A percentile compares a stretch with the other conserved stretches of the same genome.
Evolutionary conservation across 2,888 invertebrate genomes (phyloP).

Genomic region (Artemia sp.): DNA sequence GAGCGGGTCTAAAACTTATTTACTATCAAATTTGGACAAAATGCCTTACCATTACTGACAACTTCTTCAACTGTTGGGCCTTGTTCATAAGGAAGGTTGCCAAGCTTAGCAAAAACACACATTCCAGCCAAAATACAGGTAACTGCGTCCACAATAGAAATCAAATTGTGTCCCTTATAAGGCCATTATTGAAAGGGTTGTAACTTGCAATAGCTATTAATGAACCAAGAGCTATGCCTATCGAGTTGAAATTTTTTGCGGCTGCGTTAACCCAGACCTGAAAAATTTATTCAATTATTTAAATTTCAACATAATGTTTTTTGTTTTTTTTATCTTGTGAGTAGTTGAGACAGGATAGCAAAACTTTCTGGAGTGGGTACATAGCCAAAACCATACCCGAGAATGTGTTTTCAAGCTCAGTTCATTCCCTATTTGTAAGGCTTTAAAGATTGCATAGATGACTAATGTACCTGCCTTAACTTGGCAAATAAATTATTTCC

Average conservation of each 20-base stretch:
- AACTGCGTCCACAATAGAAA: constrained; percentile 64
- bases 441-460: no score
- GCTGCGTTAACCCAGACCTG: constrained; percentile 82
- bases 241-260: constrained; percentile 78
- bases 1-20: no score
- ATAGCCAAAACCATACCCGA: no score
- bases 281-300: constrained; percentile 17
- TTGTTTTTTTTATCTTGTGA: no score
- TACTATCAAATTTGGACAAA: no score
- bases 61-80: constrained; percentile 65
- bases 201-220: constrained; percentile 69
- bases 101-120: constrained; percentile 80
- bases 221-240: constrained; percentile 82
- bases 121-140: constrained; percentile 78
- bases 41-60: constrained; percentile 58
- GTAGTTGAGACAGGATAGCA: no score
- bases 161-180: constrained; percentile 67
- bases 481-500: no score
- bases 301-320: constrained; percentile 23
- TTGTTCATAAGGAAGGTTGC: constrained; percentile 74
- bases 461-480: no score
- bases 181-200: constrained; percentile 77
- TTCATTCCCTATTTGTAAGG: no score
- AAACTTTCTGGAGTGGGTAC: no score
- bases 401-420: no score